Percentiles rank a stretch among this genome's conserved stretches.
Conservation (phyloP, 2,113 vertebrate species). For the Phasianus colchicus region DNA sequence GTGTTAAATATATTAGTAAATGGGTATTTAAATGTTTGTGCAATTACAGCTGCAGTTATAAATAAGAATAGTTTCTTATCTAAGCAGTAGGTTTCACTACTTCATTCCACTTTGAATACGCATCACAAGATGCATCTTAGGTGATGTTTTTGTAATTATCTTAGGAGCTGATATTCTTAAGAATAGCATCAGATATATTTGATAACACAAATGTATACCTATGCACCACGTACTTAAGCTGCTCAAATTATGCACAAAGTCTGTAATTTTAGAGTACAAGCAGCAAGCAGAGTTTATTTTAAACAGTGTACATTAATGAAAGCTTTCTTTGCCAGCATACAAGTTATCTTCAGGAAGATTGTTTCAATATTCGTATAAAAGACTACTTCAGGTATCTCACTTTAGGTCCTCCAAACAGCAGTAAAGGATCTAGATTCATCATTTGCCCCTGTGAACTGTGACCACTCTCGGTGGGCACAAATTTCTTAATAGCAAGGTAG, state of each 20-base stretch:
- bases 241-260: background rate
- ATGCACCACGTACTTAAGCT: accelerated
- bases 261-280: background rate
- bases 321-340: background rate
- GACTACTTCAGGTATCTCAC: background rate
- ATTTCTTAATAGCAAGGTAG: background rate
- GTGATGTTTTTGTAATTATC: background rate
- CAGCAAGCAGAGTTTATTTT: background rate
- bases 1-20: background rate
- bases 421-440: background rate
- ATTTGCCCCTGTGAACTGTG: background rate
- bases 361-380: background rate
- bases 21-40: background rate
- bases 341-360: background rate
- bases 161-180: background rate
- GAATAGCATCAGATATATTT: background rate
- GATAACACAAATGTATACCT: background rate
- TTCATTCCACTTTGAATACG: background rate
- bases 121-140: background rate
- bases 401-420: background rate
- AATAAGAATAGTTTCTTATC: background rate
- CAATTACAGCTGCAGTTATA: background rate
- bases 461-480: accelerated
- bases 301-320: background rate
- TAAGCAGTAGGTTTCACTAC: background rate